Evolutionary conservation across 1,140 invertebrate genomes (phyloP), one percentile per base, ranked within the genome.

Genomic region (Hormaphis cornu): DNA sequence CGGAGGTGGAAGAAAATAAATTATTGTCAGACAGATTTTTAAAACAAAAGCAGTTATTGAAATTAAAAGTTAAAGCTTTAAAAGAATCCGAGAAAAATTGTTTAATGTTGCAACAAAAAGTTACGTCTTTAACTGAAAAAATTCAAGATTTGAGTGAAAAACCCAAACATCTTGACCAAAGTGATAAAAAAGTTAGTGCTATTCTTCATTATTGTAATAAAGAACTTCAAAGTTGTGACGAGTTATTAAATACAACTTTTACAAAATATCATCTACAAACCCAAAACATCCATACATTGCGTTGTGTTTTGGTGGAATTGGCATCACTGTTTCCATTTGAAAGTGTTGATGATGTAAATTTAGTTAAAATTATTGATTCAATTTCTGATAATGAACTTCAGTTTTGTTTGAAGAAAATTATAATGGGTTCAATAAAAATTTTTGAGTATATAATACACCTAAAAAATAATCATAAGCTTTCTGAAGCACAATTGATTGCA

Each of bases 11-110:
- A 46, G 40, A 66, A n/a, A 20, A 50, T 50, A 66, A 66, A 66
- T 20, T 22, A 46, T 35, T 66, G 20, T 33, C n/a, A 9, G 61
- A 66, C 4, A n/a, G 44, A 35, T 66, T 24, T 16, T 28, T 24
- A 33, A 66, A 66, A 48, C 61, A 66, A 50, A 66, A 66, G 24
- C 61, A 66, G 30, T 48, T 66, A 16, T 48, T 66, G 14, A 48
- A 30, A 16, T 9, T 46, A 5, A 66, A 66, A 35, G 16, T 48
- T 3, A 66, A 66, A 33, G 44, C 28, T 16, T 35, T 66, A 35
- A 66, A 66, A 66, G 61, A 66, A 35, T 50, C 28, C 33, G 61
- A 66, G 50, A 48, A 16, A 1, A 66, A 44, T 33, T 66, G 44
- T 66, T 46, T 8, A 35, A 2, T 16, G 8, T 48, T 66, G 24